These are phyloP conservation scores for Andrena marginata DNA, from an alignment of 2,888 invertebrate genomes.

Conservation along the genomic window DNA sequence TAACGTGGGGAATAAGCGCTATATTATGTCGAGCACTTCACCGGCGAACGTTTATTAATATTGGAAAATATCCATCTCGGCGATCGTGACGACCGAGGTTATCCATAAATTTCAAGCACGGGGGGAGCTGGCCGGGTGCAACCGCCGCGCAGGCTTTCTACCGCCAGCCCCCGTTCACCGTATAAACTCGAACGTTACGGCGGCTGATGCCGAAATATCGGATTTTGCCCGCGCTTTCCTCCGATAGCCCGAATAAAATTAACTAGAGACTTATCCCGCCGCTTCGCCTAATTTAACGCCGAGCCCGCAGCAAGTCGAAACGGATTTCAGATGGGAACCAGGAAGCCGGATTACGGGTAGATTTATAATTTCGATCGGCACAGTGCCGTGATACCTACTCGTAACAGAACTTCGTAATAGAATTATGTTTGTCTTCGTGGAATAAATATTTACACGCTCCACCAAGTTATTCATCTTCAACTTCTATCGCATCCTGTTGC, in stretches of 20 bases:
- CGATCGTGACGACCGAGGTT: slow-evolving; percentile 62
- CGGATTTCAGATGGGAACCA: slow-evolving; percentile 15
- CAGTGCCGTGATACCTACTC: background rate
- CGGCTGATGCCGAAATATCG: slow-evolving; percentile 61
- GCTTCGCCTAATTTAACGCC: slow-evolving; percentile 42
- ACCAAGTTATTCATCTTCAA: background rate
- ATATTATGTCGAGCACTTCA: slow-evolving; percentile 59
- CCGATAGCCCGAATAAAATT: slow-evolving; percentile 55
- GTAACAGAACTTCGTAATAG: background rate
- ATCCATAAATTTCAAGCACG: slow-evolving; percentile 62
- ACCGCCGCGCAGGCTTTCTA: slow-evolving; percentile 27
- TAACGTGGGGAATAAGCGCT: slow-evolving; percentile 66
- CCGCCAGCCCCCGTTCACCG: slow-evolving; percentile 19
- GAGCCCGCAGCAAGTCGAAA: background rate
- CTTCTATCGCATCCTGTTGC: no score
- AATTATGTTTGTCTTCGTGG: background rate
- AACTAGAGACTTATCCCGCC: slow-evolving; percentile 39
- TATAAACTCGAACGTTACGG: slow-evolving; percentile 52
- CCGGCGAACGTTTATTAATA: slow-evolving; percentile 70
- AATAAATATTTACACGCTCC: background rate
- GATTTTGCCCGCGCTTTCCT: slow-evolving; percentile 55
- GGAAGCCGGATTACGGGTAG: background rate
- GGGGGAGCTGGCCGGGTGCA: slow-evolving; percentile 40
- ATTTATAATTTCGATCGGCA: slow-evolving; percentile 15
- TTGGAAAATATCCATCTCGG: slow-evolving; percentile 70